Base-by-base conservation (phyloP, 2,888 invertebrate genomes). In the Tineola bisselliella region DNA sequence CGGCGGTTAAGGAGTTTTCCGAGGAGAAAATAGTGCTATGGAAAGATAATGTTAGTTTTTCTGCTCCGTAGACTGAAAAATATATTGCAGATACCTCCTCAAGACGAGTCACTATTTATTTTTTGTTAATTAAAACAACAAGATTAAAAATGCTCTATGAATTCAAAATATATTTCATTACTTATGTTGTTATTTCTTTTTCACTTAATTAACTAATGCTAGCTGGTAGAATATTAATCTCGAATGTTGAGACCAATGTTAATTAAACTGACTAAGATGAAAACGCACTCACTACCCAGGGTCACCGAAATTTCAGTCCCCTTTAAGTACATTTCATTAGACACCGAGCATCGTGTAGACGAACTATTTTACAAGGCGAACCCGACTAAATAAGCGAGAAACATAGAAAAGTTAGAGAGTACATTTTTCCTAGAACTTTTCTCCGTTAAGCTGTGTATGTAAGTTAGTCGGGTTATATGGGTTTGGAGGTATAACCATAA, bases 1-100 rank as follows among this genome's bases (percentile, higher is more conserved):
- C 77, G 78, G 72, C 79, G 80, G 76, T 79, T 80, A 82, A 82
- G 80, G 81, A 84, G 80, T 83, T 84, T 87, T 81, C 83, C 77
- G 72, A 70, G 69, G 73, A 79, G 80, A 78, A 86, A 84, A 84
- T 80, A 77, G 71, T 68, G 71, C 72, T 71, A 74, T 62, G 62
- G 52, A 57, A 59, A 63, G 61, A 62, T 60, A 58, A 63, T 52
- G 62, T 62, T 48, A 54, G 60, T 61, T 62, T 61, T 62, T 62
- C 52, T 48, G 38, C 54, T 54, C 58, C 54, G 54, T 15, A 48
- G 48, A 48, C 54, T 48, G 48, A 48, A 48, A 48, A 48, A 48
- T 48, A 48, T 48, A 48, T 48, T 48, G 48, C 48, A 48, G 48
- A 48, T 48, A 48, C 13, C 48, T 13, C 5, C 48, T 17, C 1